phyloP scores from a whole-genome alignment of 2,797 vertebrate genomes.

The Acrocephalus scirpaceus region DNA sequence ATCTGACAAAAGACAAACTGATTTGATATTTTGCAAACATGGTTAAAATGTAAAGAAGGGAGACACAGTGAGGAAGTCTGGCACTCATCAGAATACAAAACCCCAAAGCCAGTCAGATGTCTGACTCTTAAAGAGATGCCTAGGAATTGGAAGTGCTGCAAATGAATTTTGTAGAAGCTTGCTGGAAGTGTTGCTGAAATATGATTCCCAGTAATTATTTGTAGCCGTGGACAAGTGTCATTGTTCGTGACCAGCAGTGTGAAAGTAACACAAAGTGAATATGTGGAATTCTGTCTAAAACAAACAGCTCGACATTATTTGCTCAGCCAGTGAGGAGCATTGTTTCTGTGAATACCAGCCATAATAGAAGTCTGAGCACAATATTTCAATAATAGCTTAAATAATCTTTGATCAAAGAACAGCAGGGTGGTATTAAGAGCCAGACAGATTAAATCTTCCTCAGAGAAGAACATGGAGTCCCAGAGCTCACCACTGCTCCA shows the following conservation, averaged over 20 bases:
- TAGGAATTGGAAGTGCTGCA: background rate
- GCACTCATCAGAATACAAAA: background rate
- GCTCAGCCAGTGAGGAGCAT: slow-evolving; percentile 6
- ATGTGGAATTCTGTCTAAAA: slow-evolving; percentile 59
- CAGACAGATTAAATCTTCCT: slow-evolving; percentile 43
- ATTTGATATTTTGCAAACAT: slow-evolving; percentile 33
- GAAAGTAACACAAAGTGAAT: slow-evolving; percentile 60
- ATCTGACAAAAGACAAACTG: background rate
- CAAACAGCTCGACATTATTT: slow-evolving; percentile 33
- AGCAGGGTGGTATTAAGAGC: background rate
- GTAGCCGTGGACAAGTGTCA: background rate
- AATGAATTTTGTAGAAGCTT: slow-evolving; percentile 10
- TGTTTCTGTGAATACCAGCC: slow-evolving; percentile 36
- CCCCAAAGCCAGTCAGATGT: background rate
- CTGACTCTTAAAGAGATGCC: background rate
- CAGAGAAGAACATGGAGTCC: background rate
- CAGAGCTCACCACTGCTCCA: background rate
- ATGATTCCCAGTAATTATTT: slow-evolving; percentile 40
- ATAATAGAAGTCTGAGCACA: slow-evolving; percentile 19
- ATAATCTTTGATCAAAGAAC: slow-evolving; percentile 38
- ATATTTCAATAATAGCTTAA: slow-evolving; percentile 36
- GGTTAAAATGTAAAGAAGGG: slow-evolving; percentile 36
- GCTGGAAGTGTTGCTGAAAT: slow-evolving; percentile 17
- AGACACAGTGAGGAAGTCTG: background rate
- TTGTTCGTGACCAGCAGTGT: slow-evolving; percentile 52